Evolutionary conservation across 2,113 vertebrate genomes (phyloP), one percentile per base, ranked within the genome.

Genomic region (Cynocephalus volans): DNA sequence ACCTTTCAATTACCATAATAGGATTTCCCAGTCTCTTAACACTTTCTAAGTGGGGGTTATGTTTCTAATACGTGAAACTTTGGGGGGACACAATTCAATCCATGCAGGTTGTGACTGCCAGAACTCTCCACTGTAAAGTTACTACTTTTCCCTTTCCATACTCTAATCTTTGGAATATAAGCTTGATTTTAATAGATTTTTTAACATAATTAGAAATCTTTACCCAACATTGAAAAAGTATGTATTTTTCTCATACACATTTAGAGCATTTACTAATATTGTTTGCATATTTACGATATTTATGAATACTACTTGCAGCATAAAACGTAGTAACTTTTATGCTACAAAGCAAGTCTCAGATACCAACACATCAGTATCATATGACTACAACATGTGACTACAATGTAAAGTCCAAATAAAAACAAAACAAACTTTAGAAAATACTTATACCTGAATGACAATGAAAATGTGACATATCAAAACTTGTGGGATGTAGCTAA

Each of bases 261-360:
- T 83, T 77, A 36, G 60, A 76, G 60, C 24, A 76, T 48, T 76
- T 89, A 26, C 28, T 76, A 84, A 65, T 58, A 67, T 11, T 72
- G 24, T 36, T 80, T 58, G 77, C n/a, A 60, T 41, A 81, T 60
- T 60, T 81, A 67, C 31, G 12, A 36, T 58, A 58, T 26, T 36
- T 84, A 50, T 9, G 33, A 75, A 48, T 48, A 48, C 26, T 3
- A 15, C 6, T 45, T 73, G 24, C 23, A 24, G 41, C 41, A 48
- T 26, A 73, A n/a, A 41, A 41, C 45, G 21, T 75, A 23, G 4
- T 48, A 45, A 73, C 36, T 72, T 88, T 19, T 80, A 50, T 52
- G 64, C 41, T 93, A 54, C 84, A 80, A 70, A 93, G 92, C 33
- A 50, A 90, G 23, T 83, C 58, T 83, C n/a, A 88, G 45, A 67